Evolutionary conservation across 2,797 vertebrate genomes (phyloP).

Genomic region (Gadopsis bispinosus): DNA sequence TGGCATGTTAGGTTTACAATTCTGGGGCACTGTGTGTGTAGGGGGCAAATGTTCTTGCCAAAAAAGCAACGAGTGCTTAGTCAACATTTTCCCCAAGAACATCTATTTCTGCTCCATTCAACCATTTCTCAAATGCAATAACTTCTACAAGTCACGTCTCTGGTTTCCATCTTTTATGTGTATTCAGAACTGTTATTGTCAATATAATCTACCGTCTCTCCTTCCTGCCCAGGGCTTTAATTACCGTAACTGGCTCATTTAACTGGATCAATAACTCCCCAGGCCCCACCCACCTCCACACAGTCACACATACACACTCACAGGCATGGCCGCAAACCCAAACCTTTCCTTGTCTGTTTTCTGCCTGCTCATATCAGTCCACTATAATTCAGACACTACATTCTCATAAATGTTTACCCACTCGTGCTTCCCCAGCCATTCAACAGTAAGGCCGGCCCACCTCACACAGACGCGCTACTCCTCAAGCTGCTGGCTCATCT

Average conservation of each 20-base stretch:
- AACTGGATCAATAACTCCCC: slow-evolving; percentile 71
- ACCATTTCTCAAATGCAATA: slow-evolving; percentile 58
- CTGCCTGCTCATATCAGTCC: slow-evolving; percentile 25
- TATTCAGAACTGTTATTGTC: slow-evolving; percentile 68
- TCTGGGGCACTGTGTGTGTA: slow-evolving; percentile 2
- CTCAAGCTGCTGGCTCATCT: slow-evolving; percentile 9
- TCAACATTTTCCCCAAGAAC: slow-evolving; percentile 41
- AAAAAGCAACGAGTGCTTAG: slow-evolving; percentile 30
- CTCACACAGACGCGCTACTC: slow-evolving; percentile 11
- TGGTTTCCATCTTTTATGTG: slow-evolving; percentile 66
- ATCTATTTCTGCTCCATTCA: slow-evolving; percentile 42
- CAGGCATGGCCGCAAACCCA: slow-evolving; percentile 17
- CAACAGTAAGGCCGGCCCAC: neutral
- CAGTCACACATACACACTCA: slow-evolving; percentile 12
- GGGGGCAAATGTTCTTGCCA: slow-evolving; percentile 8
- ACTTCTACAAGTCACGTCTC: slow-evolving; percentile 48
- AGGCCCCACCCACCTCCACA: slow-evolving; percentile 42
- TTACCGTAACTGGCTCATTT: slow-evolving; percentile 83
- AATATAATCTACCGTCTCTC: slow-evolving; percentile 75
- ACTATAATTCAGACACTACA: slow-evolving; percentile 13
- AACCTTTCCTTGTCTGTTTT: slow-evolving; percentile 28
- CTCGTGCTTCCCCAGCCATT: slow-evolving; percentile 8
- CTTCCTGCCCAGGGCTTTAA: slow-evolving; percentile 71
- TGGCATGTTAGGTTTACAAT: neutral
- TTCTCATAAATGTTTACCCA: slow-evolving; percentile 17